Base-by-base conservation (phyloP, 1,140 invertebrate species). In the Atopsyche davidsoni region DNA sequence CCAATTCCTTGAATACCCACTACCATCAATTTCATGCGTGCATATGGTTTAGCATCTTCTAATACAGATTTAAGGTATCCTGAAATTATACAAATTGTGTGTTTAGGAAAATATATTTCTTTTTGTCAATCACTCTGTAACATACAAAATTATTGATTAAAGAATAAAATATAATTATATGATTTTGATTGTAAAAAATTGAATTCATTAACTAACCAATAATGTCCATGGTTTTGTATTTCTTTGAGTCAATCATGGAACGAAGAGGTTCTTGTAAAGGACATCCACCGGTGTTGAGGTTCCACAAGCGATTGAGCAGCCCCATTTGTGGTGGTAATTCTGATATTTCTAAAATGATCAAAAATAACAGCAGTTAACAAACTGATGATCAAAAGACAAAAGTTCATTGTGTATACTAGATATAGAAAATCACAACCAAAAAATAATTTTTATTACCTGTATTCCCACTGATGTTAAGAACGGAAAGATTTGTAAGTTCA, bases 11-110 rank as follows among this genome's bases (percentile, higher is more conserved):
- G 62, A 4, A 63, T 81, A 0, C 96, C 96, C 11, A 98, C 93
- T 36, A 99, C 84, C 95, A 99, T 98, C 2, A 99, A 73, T 65
- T 98, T 98, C 86, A 99, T 92, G 28, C 92, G 75, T 3, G 92
- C 88, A 68, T 98, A 98, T 0, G 92, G 87, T 63, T 87, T 85
- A 0, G 95, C 93, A 70, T 98, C 86, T 64, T 92, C 86, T 36
- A 92, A 70, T 36, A 92, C 85, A 1, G 85, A 88, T 65, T 96
- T 93, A 1, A 99, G 77, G 70, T 97, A 98, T 0, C 92, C 57
- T 58, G 18, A 14, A 19, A 42, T 49, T 32, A 39, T 18, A 41
- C 11, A 11, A 41, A 38, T 16, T 17, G 19, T 39, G 7, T 13
- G 1, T 48, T 7, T 36, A 36, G 13, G 13, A 36, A 14, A 7